Base-by-base conservation (phyloP, 2,888 invertebrate genomes). In the Stegana nigrithorax region DNA sequence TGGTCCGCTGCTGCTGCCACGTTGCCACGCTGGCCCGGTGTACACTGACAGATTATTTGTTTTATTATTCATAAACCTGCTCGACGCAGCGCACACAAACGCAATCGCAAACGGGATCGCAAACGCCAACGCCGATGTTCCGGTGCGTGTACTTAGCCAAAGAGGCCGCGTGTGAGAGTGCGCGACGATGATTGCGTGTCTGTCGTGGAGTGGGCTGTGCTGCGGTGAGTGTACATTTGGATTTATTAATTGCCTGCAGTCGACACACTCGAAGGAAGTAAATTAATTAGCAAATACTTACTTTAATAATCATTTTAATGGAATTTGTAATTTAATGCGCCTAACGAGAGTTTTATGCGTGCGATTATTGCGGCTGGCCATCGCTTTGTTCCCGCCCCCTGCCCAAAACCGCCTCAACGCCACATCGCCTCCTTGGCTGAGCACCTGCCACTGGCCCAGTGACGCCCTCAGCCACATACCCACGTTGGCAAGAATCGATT, bases 261-360 rank as follows among this genome's bases (percentile, higher is more conserved):
- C 6, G 29, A 7, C 4, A 14, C 14, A 53, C 53, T 29, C 32
- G 68, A 70, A 60, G 69, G 68, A 73, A 74, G 73, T 75, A 74
- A 79, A 82, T 82, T 81, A 83, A 81, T 82, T 82, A 81, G 73
- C 78, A 73, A 78, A 75, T 78, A 80, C 73, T 73, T 69, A 74
- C 77, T 67, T 73, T 76, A 76, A 72, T 79, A 79, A 79, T 79
- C 79, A 81, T 80, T 79, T 79, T 80, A 79, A 79, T 79, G 78
- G 81, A 79, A 81, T 79, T 79, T 81, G 79, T 80, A 79, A 81
- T 79, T 78, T 81, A 79, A 79, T 79, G 80, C 77, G 80, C 59
- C 80, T 80, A 80, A 80, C 67, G 80, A 73, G 71, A 67, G 76
- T 80, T 78, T 77, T 80, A 76, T 78, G 77, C 71, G 74, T 71